phyloP scores from a whole-genome alignment of 2,888 invertebrate genomes.

The Lasioglossum malachurum region DNA sequence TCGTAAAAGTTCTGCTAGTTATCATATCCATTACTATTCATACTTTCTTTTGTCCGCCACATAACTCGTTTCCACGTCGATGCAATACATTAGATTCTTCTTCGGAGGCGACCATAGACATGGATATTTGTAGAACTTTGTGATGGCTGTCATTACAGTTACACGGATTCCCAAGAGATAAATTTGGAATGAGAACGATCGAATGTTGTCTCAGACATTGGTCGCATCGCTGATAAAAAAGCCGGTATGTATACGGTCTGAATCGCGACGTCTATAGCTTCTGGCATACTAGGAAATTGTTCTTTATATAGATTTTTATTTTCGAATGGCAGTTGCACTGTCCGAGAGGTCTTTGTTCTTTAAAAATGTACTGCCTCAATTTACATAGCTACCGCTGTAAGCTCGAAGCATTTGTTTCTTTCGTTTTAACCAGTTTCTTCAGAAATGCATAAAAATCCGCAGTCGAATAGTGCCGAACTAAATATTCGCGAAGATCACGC shows the following conservation, averaged over 20 bases:
- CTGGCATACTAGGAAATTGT: conserved; percentile 27
- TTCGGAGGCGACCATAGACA: conserved; percentile 34
- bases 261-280: conserved; percentile 2
- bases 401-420: not conserved
- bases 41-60: conserved; percentile 24
- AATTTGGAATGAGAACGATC: conserved; percentile 39
- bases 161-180: conserved; percentile 17
- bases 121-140: conserved; percentile 20
- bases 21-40: conserved; percentile 47
- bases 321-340: not conserved
- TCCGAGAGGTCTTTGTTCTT: not conserved
- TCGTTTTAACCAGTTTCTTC: not conserved
- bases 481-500: too few species aligned
- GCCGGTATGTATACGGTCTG: not conserved
- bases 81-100: conserved; percentile 64
- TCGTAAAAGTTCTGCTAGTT: conserved; percentile 46
- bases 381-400: not conserved
- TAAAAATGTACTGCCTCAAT: not conserved
- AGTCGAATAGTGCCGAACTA: too few species aligned
- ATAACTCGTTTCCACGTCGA: conserved; percentile 64
- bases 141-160: conserved; percentile 17
- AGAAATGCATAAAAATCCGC: too few species aligned
- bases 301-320: conserved; percentile 41
- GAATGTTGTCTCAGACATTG: conserved; percentile 22
- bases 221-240: conserved; percentile 12